A percentile compares a stretch with the other conserved stretches of the same genome.
Conservation (phyloP, 2,113 vertebrate genomes). For the Xyliphius kryptos region DNA sequence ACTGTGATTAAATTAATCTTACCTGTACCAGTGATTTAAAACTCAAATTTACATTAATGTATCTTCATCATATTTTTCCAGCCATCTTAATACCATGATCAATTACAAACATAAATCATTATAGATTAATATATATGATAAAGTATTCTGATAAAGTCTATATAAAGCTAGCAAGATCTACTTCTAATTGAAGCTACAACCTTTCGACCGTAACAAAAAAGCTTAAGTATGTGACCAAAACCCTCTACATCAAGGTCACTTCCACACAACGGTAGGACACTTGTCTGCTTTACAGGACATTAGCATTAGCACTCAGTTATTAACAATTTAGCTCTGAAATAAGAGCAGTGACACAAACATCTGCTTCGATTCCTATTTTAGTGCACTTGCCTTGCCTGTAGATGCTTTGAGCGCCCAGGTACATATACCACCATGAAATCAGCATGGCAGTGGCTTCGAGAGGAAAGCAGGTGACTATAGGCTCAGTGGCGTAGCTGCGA, state of each 20-base stretch:
- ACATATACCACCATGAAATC: slow-evolving; percentile 62
- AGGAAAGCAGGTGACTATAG: slow-evolving; percentile 32
- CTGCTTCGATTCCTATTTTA: slow-evolving; percentile 9
- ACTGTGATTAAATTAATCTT: no score
- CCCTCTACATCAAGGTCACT: slow-evolving; percentile 34
- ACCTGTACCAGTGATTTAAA: no score
- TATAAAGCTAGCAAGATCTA: no score
- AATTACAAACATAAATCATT: no score
- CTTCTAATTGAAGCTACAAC: no score
- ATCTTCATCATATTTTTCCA: no score
- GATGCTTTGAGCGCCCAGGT: slow-evolving; percentile 57
- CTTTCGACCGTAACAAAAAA: neutral
- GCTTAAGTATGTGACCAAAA: slow-evolving; percentile 8
- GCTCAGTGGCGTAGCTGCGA: slow-evolving; percentile 8
- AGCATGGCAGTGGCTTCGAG: slow-evolving; percentile 54
- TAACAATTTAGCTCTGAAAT: neutral
- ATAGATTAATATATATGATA: no score
- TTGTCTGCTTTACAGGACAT: slow-evolving; percentile 44
- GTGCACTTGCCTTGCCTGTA: slow-evolving; percentile 59
- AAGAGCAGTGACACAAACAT: slow-evolving; percentile 32
- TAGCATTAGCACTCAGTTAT: neutral
- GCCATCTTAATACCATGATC: no score
- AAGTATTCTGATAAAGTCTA: no score
- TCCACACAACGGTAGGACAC: slow-evolving; percentile 11
- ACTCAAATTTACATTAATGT: no score